Base-by-base conservation (phyloP, 2,797 vertebrate genomes). In the Malurus leucopterus region DNA sequence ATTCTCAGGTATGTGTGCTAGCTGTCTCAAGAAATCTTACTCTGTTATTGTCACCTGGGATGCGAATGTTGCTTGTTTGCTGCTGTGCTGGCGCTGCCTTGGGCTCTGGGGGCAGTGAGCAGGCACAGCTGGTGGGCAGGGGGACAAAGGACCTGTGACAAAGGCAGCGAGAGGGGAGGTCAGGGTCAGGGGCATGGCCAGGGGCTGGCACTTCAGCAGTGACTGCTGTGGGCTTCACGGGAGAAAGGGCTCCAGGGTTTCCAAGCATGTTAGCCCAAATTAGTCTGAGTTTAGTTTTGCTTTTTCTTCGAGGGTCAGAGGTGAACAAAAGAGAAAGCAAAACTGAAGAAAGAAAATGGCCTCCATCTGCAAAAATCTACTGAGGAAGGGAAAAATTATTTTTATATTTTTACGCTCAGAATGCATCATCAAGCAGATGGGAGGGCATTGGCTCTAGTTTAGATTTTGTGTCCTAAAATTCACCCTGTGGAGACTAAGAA, bases 131-230 rank as follows among this genome's bases (percentile, higher is more conserved):
- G 20, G 9, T 13, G n/a, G 36, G 72, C 53, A 51, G 7, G 12
- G 24, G 23, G 23, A 64, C 30, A 47, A 29, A 65, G 11, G 5
- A 11, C 44, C 53, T 19, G 29, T 0, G 1, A 14, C 38, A 34
- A 41, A 29, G 15, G 61, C 61, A 74, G 40, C 29, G 29, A 24
- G 62, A 3, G 0, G 53, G 40, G 36, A 49, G 21, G 20, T 27
- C 0, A 1, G 15, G 44, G 9, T 7, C 34, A 64, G 26, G 23
- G n/a, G 4, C 26, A 84, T 1, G 2, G 24, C 13, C 73, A 69
- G 40, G 22, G 51, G 3, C 44, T 50, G 51, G 14, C 51, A 57
- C 6, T 61, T 41, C 40, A 62, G 43, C 36, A 29, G 23, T 29
- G 40, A 49, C 32, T 65, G 54, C 74, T 46, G 0, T 0, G 1